Base-by-base conservation (phyloP, 2,797 vertebrate species). In the Siniperca scherzeri region DNA sequence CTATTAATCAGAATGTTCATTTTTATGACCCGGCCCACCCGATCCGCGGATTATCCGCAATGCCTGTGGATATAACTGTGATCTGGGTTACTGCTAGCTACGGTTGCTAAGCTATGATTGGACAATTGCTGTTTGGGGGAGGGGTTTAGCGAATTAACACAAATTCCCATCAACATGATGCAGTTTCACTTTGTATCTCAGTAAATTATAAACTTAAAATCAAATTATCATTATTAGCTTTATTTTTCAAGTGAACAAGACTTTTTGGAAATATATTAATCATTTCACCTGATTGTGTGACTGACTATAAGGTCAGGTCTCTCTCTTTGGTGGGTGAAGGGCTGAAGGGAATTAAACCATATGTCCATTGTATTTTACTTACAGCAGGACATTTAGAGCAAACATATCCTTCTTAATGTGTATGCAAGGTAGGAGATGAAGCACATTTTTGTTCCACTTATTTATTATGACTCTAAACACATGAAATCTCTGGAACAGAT, bases 281-380 rank as follows among this genome's bases (percentile, higher is more conserved):
- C 1, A 12, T 50, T 65, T 67, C 42, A 27, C 25, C 16, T 52
- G 7, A 70, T 22, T 11, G 30, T 30, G 30, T 30, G 30, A 3
- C 21, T 48, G 7, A 16, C 3, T 33, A 12, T 4, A 2, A 0
- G 6, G 13, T 42, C 8, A 55, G 42, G 2, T 21, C n/a, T 57
- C 71, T 83, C 25, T 76, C 60, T 70, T 82, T 87, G 44, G 14
- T 85, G 88, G 71, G 3, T 5, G 25, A 60, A 64, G 1, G 1
- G 10, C 50, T 17, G 22, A 76, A 17, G 5, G 4, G 21, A 52
- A 42, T 42, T 44, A 10, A 53, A 59, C 21, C 16, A 3, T 9
- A 25, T 7, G 4, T 17, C 1, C 17, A 3, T 30, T 4, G 17
- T 62, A 8, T 8, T 64, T 70, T 76, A 36, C 10, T 27, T 50